Evolutionary conservation across 1,140 invertebrate species (phyloP), one percentile per base, ranked within the genome.

Genomic region (Heliothis subflexa): DNA sequence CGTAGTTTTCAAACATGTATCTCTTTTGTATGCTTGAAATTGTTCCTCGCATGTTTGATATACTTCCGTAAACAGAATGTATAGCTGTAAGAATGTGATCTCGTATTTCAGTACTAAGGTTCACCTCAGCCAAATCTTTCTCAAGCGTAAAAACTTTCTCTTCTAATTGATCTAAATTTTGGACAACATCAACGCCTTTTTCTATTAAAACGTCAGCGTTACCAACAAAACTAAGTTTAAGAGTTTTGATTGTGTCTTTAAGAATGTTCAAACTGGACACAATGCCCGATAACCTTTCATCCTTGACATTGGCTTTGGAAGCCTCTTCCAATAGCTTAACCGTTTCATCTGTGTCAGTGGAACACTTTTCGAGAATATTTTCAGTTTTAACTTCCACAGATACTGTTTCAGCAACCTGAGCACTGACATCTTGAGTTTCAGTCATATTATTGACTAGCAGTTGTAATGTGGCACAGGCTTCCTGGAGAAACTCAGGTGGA

Each of bases 21-120:
- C 85, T 84, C 79, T 93, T 94, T 83, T 93, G 91, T 76, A 93
- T 85, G 79, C 90, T 94, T 11, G 86, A 81, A 66, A 95, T 85
- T 13, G 91, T 91, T 75, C 90, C 86, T 75, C 91, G 86, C 92
- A 95, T 95, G 74, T 93, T 92, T 61, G 91, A 93, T 72, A 94
- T 90, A 80, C 86, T 91, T 14, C 87, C 85, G 78, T 88, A 94
- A 71, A 93, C 84, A 45, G 89, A 89, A 87, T 93, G 89, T 50
- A 92, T 79, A 7, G 91, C 91, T 70, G 87, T 87, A 21, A 90
- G 49, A 77, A 94, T 86, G 73, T 54, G 87, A 52, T 94, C 90
- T 76, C 85, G 85, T 14, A 78, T 74, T 7, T 79, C 47, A n/a
- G 76, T 12, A 25, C 82, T 76, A 55, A 91, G 68, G 68, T 74